Conservation (phyloP, 2,113 vertebrate genomes). For the Taxidea taxus region DNA sequence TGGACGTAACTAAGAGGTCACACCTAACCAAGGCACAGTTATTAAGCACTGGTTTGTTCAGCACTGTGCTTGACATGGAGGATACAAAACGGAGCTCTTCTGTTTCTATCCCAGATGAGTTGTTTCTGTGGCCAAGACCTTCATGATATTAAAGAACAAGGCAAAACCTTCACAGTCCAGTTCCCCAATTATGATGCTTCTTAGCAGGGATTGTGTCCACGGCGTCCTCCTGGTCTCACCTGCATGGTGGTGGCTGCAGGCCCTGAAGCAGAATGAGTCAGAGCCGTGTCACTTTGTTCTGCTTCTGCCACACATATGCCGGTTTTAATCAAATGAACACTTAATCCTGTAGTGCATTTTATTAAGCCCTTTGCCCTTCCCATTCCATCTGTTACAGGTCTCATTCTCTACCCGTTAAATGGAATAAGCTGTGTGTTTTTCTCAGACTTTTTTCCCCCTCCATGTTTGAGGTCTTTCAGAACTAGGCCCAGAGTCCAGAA, state of each 20-base stretch:
- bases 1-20: not conserved
- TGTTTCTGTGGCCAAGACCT: not conserved
- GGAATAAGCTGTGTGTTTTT: conserved; percentile 24
- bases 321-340: conserved; percentile 42
- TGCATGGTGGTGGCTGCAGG: not conserved
- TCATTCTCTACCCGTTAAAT: conserved; percentile 23
- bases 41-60: not conserved
- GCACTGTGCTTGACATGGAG: not conserved
- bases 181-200: conserved; percentile 50
- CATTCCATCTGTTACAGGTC: conserved; percentile 36
- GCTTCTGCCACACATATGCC: not conserved
- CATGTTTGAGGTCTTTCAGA: conserved; percentile 49
- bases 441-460: not conserved
- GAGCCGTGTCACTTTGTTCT: conserved; percentile 9
- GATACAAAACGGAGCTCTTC: not conserved
- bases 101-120: not conserved
- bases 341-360: conserved; percentile 41
- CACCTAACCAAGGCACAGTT: not conserved
- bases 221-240: conserved; percentile 46
- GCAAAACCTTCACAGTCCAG: conserved; percentile 41
- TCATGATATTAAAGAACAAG: conserved; percentile 8
- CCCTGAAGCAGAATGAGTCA: conserved; percentile 64
- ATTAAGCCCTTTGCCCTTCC: conserved; percentile 48
- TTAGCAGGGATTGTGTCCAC: conserved; percentile 37
- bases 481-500: conserved; percentile 21